Base-by-base conservation (phyloP, 1,140 invertebrate genomes). In the Drosophila pandora region DNA sequence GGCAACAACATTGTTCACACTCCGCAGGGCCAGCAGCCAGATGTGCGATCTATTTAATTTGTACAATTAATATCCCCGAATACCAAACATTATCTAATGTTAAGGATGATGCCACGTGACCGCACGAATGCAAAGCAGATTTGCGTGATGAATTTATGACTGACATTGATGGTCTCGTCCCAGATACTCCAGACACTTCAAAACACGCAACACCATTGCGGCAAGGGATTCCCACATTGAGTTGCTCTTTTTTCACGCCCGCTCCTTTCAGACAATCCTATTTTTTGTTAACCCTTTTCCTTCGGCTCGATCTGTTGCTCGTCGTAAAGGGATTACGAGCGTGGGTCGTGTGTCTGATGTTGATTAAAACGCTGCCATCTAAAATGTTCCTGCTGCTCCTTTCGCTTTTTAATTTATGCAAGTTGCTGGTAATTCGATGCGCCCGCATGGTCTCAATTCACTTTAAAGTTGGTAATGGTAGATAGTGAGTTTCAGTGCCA, bases 81-180 rank as follows among this genome's bases (percentile, higher is more conserved):
- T 77, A 70, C 82, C 83, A 82, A 69, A 56, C 83, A 87, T 87
- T 87, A 87, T 87, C 82, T 87, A 82, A 87, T 57, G 56, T 59
- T 48, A 32, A 80, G 63, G 13, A 68, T 28, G 43, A 34, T 49
- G 84, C 89, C 84, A 88, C 84, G 84, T 88, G 84, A 88, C 84
- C 76, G 73, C 84, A 88, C 84, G 76, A 60, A 76, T 76, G 64
- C 84, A 80, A 84, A 88, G 84, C 80, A 88, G 84, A 88, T 88
- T 88, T 89, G 76, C 85, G 69, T 88, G 84, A 88, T 88, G 85
- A 89, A 88, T 89, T 88, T 88, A 88, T 89, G 84, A 77, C 80
- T 84, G 84, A 84, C 84, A 88, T 88, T 88, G 83, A 88, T 88
- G 84, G 79, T 41, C 64, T 34, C 25, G 57, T 7, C 72, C 57